Evolutionary conservation across 1,140 invertebrate species (phyloP).

Genomic region (Trypoxylus dichotomus): DNA sequence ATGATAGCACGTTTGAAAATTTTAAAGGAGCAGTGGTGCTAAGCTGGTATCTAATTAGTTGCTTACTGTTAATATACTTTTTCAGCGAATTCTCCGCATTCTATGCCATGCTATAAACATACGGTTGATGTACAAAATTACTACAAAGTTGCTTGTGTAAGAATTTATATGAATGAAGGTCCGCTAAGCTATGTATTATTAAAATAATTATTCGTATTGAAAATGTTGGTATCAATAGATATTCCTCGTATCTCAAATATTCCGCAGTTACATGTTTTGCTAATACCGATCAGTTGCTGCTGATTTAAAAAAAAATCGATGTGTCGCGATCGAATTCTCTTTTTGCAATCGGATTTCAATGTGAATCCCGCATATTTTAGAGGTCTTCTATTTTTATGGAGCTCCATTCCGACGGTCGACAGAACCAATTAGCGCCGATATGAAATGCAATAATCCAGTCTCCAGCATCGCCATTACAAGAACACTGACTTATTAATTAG

Average conservation of each 20-base stretch:
- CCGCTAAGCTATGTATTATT: not conserved
- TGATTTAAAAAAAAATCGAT: conserved; percentile 7
- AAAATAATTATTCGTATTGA: not conserved
- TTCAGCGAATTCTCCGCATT: no score
- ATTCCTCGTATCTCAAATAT: not conserved
- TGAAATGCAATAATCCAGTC: conserved; percentile 24
- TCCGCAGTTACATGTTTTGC: not conserved
- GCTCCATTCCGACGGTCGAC: conserved; percentile 12
- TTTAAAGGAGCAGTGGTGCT: no score
- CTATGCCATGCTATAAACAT: no score
- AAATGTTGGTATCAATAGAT: not conserved
- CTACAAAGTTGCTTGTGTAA: no score
- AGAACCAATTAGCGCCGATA: conserved; percentile 19
- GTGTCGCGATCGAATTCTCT: not conserved
- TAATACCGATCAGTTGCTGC: not conserved
- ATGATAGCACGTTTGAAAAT: no score
- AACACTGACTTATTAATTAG: conserved; percentile 25
- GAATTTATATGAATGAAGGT: not conserved
- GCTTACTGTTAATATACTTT: no score
- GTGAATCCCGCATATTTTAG: conserved; percentile 16
- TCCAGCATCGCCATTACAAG: conserved; percentile 8
- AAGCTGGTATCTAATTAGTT: no score
- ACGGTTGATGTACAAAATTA: no score
- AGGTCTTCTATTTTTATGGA: conserved; percentile 19
- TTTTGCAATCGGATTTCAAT: conserved; percentile 1